Evolutionary conservation across 2,888 invertebrate genomes (phyloP), one percentile per base, ranked within the genome.

Genomic region (Gibbula magus): DNA sequence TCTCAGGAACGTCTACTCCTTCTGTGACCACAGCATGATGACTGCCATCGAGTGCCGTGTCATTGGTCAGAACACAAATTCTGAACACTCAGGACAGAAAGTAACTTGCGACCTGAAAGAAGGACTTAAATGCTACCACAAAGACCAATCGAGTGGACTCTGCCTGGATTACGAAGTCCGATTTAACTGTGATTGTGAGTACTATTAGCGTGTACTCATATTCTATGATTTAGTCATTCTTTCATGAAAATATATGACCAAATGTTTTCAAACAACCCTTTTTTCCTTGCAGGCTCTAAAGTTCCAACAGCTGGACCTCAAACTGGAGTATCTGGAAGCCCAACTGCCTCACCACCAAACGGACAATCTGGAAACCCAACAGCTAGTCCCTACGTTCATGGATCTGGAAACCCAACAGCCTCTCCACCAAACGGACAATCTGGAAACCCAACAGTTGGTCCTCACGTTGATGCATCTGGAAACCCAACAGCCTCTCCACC

Each of bases 21-120:
- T 88, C 87, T 90, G 91, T 77, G 84, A 85, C 52, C 81, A 82
- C 56, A 75, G 82, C 39, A 86, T 87, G 84, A 86, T 88, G 66
- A 94, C 93, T 3, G 94, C 95, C 84, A 96, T 97, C 80, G 95
- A 95, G 90, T 97, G 97, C 88, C 94, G 97, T 52, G 96, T 96
- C 0, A 95, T 95, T 0, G 94, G 93, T 0, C 94, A 94, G 0
- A 95, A 96, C 88, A 93, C 94, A 79, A 92, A 94, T 0, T 94
- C 95, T 0, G 96, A 96, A 86, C 94, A 95, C 78, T 96, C 96
- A 13, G 96, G 95, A 0, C 94, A 96, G 78, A 95, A 96, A 89
- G 96, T 96, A 0, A 95, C 95, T 86, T 97, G 97, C 91, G 95
- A 95, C 85, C 61, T 88, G 56, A 79, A 81, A 32, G 82, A 87